Evolutionary conservation across 2,888 invertebrate species (phyloP).

Genomic region (Leucophenga maculata): DNA sequence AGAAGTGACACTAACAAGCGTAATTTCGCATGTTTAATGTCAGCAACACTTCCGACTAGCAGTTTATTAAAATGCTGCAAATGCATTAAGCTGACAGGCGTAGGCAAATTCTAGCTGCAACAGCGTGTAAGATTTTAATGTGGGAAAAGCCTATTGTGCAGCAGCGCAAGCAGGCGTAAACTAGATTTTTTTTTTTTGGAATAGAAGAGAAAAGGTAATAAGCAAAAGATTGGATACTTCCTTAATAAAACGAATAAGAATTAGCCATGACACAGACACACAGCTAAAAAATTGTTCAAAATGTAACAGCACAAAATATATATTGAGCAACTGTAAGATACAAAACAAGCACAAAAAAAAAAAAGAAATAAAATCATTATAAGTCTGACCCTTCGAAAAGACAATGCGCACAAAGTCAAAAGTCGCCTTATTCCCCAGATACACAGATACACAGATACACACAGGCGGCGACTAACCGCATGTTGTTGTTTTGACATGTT

Average conservation of each 20-base stretch:
- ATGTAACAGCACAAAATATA: slow-evolving; percentile 24
- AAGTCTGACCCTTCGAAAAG: too few species aligned
- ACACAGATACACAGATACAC: too few species aligned
- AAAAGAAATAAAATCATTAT: slow-evolving; percentile 32
- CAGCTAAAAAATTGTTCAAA: slow-evolving; percentile 23
- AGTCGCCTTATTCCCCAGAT: slow-evolving; percentile 40
- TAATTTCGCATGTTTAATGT: slow-evolving; percentile 68
- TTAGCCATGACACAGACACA: slow-evolving; percentile 49
- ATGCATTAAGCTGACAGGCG: slow-evolving; percentile 65
- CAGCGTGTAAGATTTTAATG: slow-evolving; percentile 16
- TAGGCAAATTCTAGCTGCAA: slow-evolving; percentile 57
- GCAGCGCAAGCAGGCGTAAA: slow-evolving; percentile 36
- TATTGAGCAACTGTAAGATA: slow-evolving; percentile 14
- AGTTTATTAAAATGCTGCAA: slow-evolving; percentile 17
- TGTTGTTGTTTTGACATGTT: slow-evolving; percentile 73
- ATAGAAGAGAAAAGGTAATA: not conserved
- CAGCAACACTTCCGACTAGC: slow-evolving; percentile 42
- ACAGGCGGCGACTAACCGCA: slow-evolving; percentile 64
- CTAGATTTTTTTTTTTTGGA: slow-evolving; percentile 24
- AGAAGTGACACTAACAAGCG: slow-evolving; percentile 69
- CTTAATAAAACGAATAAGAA: slow-evolving; percentile 40
- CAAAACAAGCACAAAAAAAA: slow-evolving; percentile 30
- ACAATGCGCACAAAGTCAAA: slow-evolving; percentile 44
- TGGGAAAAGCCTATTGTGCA: slow-evolving; percentile 40
- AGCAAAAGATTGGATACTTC: not conserved